Percentiles rank a stretch among this genome's conserved stretches.
Conservation (phyloP, 1,140 invertebrate species). For the Hylyphantes graminicola region DNA sequence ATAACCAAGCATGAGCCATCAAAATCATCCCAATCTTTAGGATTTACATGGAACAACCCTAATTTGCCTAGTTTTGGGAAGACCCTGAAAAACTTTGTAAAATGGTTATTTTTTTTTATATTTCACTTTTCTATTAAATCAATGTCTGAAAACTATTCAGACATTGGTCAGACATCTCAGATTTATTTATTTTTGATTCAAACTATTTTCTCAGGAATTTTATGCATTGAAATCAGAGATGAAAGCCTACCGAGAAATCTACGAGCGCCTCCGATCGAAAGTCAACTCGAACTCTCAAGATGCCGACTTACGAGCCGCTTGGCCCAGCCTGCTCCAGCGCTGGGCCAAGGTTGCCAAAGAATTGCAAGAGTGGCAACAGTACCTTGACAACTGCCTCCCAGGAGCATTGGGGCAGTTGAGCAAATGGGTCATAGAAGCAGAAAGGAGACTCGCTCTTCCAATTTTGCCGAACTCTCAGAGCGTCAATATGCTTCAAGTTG, state of each 20-base stretch:
- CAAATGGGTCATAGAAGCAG: slow-evolving; percentile 89
- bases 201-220: slow-evolving; percentile 61
- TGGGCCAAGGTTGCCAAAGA: slow-evolving; percentile 62
- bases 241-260: slow-evolving; percentile 53
- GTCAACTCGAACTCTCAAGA: slow-evolving; percentile 26
- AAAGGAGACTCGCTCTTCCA: slow-evolving; percentile 81
- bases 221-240: slow-evolving; percentile 60
- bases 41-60: too few relatives aligned
- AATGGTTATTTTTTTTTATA: neutral
- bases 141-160: neutral
- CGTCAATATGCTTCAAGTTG: slow-evolving; percentile 71
- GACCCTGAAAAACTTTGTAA: too few relatives aligned
- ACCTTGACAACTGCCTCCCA: slow-evolving; percentile 84
- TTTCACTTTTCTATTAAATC: neutral
- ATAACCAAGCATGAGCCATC: too few relatives aligned
- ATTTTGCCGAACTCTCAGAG: slow-evolving; percentile 77
- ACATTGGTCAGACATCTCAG: neutral
- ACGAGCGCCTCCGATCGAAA: slow-evolving; percentile 59
- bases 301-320: slow-evolving; percentile 54
- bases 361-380: slow-evolving; percentile 80
- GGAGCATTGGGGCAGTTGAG: slow-evolving; percentile 85
- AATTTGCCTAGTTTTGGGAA: too few relatives aligned
- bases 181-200: neutral
- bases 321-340: slow-evolving; percentile 61
- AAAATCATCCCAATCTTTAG: too few relatives aligned